These are phyloP conservation scores for Drosophila yakuba DNA, from an alignment of 1,140 invertebrate species.

Conservation along the genomic window DNA sequence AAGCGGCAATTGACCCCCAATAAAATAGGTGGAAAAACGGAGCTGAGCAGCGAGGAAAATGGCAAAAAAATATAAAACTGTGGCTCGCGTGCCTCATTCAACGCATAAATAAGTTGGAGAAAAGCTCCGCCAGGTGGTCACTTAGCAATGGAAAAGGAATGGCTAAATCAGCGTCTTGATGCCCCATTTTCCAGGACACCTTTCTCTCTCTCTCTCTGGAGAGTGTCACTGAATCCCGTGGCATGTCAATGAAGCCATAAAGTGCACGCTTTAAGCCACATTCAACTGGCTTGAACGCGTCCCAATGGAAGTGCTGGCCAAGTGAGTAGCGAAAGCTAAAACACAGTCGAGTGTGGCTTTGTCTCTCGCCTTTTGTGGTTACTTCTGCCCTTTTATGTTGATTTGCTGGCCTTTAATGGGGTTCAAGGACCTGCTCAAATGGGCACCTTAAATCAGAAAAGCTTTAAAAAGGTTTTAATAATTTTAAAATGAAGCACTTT, in stretches of 20 bases:
- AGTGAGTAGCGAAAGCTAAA: slow-evolving; percentile 9
- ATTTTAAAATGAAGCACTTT: too few species aligned
- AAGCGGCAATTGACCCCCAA: slow-evolving; percentile 57
- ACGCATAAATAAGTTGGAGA: slow-evolving; percentile 35
- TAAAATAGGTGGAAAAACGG: slow-evolving; percentile 8
- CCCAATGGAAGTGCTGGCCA: slow-evolving; percentile 51
- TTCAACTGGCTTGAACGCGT: slow-evolving; percentile 52
- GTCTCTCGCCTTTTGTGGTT: slow-evolving; percentile 12
- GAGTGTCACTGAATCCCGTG: slow-evolving; percentile 60
- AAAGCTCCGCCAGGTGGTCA: slow-evolving; percentile 47
- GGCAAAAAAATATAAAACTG: slow-evolving; percentile 18
- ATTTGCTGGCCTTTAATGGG: slow-evolving; percentile 33
- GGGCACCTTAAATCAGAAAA: slow-evolving; percentile 17
- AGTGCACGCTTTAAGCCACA: slow-evolving; percentile 61
- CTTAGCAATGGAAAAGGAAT: slow-evolving; percentile 25
- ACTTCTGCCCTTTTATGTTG: slow-evolving; percentile 30
- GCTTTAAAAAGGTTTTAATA: not conserved
- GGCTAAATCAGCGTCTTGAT: slow-evolving; percentile 24
- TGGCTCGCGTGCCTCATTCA: slow-evolving; percentile 39
- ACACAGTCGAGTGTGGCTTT: slow-evolving; percentile 6
- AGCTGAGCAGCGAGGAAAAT: not conserved
- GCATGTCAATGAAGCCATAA: slow-evolving; percentile 81
- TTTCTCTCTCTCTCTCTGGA: not conserved
- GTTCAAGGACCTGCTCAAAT: slow-evolving; percentile 26
- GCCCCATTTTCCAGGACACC: not conserved